Conservation (phyloP, 2,113 vertebrate genomes). For the Nymphicus hollandicus region DNA sequence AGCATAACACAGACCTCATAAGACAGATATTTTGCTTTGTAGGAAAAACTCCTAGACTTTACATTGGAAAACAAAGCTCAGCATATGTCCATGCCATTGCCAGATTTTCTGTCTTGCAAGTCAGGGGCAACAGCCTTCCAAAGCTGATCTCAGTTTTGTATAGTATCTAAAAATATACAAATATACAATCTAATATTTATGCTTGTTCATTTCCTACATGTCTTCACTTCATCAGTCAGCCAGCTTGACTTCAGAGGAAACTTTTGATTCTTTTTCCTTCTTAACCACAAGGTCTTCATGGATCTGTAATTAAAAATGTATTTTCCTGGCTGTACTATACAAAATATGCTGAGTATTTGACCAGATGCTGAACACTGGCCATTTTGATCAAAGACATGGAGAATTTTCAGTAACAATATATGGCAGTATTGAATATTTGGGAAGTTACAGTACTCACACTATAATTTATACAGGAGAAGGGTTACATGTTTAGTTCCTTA, state of each 20-base stretch:
- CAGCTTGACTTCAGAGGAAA: not conserved
- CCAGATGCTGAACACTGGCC: not conserved
- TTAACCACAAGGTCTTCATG: not conserved
- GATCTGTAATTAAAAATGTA: constrained; percentile 1
- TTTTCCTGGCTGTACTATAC: not conserved
- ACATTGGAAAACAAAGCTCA: not conserved
- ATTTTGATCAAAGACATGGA: not conserved
- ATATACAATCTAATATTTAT: not conserved
- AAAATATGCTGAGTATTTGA: constrained; percentile 8
- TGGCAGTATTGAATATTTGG: not conserved
- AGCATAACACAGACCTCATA: not conserved
- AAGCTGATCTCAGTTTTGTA: not conserved
- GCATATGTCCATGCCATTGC: not conserved
- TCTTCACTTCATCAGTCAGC: not conserved
- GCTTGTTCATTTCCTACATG: not conserved
- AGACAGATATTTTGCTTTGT: not conserved
- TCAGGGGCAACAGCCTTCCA: not conserved
- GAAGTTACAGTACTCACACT: not conserved
- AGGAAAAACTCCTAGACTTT: constrained; percentile 8
- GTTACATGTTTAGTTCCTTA: not conserved
- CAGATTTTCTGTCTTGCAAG: not conserved
- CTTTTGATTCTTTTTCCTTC: not conserved
- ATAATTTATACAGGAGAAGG: not conserved
- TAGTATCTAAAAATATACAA: not conserved
- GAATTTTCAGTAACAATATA: not conserved